Evolutionary conservation across 2,888 invertebrate genomes (phyloP), one percentile per base, ranked within the genome.

Genomic region (Spicauda simplicius): DNA sequence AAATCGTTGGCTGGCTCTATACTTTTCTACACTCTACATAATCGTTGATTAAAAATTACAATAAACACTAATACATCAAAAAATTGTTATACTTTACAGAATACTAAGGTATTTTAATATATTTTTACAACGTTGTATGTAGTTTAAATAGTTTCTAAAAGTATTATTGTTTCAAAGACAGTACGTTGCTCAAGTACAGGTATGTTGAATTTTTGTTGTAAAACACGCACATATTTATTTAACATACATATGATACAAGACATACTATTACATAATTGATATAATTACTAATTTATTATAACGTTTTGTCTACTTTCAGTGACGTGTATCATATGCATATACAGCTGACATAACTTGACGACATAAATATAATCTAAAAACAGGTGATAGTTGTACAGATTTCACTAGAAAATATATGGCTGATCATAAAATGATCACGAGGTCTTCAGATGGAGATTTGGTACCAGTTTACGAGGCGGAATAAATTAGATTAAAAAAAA

Each of bases 1-100:
- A 45, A n/a, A 45, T 45, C n/a, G 45, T 45, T 45, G 45, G 45
- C 45, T 45, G 45, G 45, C n/a, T 45, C 45, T 45, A 45, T 6
- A 45, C 14, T 45, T 45, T 45, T 12, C 45, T n/a, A 5, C 1
- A n/a, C n/a, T 45, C 41, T 45, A 45, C n/a, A 45, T 45, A n/a
- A 45, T 45, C n/a, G n/a, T 45, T n/a, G 2, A 0, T 45, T 5
- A 45, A n/a, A 45, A 45, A 45, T n/a, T 45, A 14, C 45, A 7
- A n/a, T 45, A 45, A n/a, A 37, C 12, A 12, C 37, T 12, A 37
- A 37, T 37, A 37, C 37, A 45, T 45, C 45, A n/a, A 5, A 12
- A 14, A 14, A 45, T 45, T 45, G 45, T 7, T n/a, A n/a, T 6
- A 45, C 41, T n/a, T n/a, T 45, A n/a, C 45, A 45, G n/a, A 45